Percentiles rank a stretch among this genome's conserved stretches.
phyloP scores from a whole-genome alignment of 2,888 invertebrate genomes.

The Chrysomela aeneicollis region DNA sequence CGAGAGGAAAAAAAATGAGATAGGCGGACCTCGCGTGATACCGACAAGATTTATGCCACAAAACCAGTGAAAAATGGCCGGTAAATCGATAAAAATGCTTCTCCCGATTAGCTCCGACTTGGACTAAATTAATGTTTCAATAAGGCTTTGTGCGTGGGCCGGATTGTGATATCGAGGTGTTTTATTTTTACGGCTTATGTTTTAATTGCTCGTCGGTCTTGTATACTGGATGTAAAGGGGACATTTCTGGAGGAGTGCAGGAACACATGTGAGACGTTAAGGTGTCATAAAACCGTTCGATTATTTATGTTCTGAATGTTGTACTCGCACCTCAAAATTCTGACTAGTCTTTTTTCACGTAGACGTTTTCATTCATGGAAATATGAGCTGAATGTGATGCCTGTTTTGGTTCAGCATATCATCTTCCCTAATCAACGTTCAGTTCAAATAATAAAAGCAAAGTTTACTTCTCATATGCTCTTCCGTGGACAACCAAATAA shows the following conservation, averaged over 20 bases:
- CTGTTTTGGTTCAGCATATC: no score
- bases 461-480: no score
- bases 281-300: not conserved
- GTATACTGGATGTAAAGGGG: not conserved
- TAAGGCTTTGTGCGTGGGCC: not conserved
- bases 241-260: not conserved
- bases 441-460: no score
- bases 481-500: no score
- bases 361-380: not conserved
- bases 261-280: not conserved
- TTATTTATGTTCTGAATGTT: not conserved
- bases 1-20: not conserved
- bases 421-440: no score
- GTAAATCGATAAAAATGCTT: not conserved
- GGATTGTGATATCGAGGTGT: not conserved
- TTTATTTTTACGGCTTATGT: not conserved
- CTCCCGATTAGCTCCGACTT: constrained; percentile 1
- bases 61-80: constrained; percentile 3
- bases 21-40: constrained; percentile 1
- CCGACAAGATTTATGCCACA: not conserved
- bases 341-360: not conserved
- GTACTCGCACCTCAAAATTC: not conserved
- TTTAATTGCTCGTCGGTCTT: not conserved
- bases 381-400: not conserved
- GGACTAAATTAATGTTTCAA: not conserved